Evolutionary conservation across 2,888 invertebrate species (phyloP).

Genomic region (Pherbina coryleti): DNA sequence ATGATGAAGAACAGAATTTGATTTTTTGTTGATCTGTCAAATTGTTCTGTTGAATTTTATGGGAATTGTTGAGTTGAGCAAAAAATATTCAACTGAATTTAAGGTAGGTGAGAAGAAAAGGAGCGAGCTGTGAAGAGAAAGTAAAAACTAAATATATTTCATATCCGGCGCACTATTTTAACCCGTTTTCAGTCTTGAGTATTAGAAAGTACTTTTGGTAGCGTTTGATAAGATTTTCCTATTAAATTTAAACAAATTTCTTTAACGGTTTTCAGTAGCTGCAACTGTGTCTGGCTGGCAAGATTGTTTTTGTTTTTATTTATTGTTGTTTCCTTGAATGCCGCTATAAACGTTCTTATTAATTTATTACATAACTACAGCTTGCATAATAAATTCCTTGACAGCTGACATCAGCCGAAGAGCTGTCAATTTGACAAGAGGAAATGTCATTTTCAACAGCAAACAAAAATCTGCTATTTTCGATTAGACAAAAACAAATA

Average conservation of each 20-base stretch:
- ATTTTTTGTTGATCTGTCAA: conserved; percentile 46
- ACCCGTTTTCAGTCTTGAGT: too few species aligned
- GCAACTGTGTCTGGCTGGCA: background rate
- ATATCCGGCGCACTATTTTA: too few species aligned
- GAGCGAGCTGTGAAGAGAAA: background rate
- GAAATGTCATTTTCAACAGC: conserved; percentile 50
- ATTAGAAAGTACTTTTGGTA: too few species aligned
- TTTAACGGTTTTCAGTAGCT: too few species aligned
- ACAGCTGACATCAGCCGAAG: background rate
- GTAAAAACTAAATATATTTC: background rate
- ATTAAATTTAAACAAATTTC: too few species aligned
- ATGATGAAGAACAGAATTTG: conserved; percentile 9
- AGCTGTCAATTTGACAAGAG: conserved; percentile 47
- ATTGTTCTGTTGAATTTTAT: conserved; percentile 44
- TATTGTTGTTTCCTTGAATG: background rate
- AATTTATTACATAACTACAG: conserved; percentile 29
- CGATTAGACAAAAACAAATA: conserved; percentile 9
- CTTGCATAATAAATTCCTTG: conserved; percentile 12
- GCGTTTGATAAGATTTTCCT: too few species aligned
- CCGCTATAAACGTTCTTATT: background rate
- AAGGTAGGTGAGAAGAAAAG: background rate
- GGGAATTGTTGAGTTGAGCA: conserved; percentile 27
- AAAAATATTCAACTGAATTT: background rate
- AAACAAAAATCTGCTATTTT: conserved; percentile 8
- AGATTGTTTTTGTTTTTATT: background rate